Conservation (phyloP, 1,140 invertebrate genomes). For the Drosophila serrata region DNA sequence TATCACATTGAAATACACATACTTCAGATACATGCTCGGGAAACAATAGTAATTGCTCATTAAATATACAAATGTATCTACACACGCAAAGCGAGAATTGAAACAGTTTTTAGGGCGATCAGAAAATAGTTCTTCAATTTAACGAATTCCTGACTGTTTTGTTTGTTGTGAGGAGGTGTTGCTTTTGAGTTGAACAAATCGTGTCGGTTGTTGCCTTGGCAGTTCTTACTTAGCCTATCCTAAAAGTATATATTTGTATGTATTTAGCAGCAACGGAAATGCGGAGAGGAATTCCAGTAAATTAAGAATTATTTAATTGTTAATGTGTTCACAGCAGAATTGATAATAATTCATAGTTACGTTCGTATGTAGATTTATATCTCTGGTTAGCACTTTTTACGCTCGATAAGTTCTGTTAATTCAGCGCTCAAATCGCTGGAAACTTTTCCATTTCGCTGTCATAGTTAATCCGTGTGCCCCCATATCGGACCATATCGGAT, state of each 20-base stretch:
- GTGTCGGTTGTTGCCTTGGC: constrained; percentile 34
- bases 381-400: constrained; percentile 42
- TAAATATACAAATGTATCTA: constrained; percentile 55
- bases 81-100: constrained; percentile 59
- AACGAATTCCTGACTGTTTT: constrained; percentile 28
- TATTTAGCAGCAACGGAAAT: constrained; percentile 22
- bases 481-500: constrained; percentile 21
- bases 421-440: constrained; percentile 51
- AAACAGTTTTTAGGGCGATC: constrained; percentile 23
- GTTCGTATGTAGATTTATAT: constrained; percentile 23
- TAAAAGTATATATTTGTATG: constrained; percentile 7
- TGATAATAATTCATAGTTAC: constrained; percentile 46
- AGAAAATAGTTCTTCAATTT: constrained; percentile 49
- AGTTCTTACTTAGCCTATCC: constrained; percentile 45
- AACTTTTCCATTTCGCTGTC: constrained; percentile 39
- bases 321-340: constrained; percentile 66
- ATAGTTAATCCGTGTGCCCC: constrained; percentile 34
- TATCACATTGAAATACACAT: constrained; percentile 79
- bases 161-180: too few relatives aligned
- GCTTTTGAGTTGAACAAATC: constrained; percentile 14
- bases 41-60: constrained; percentile 39
- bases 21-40: constrained; percentile 37
- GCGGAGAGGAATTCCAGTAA: constrained; percentile 9
- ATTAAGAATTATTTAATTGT: constrained; percentile 43
- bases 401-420: constrained; percentile 51